These are phyloP conservation scores for Orchestes rusci DNA, from an alignment of 2,888 invertebrate species.

Conservation along the genomic window DNA sequence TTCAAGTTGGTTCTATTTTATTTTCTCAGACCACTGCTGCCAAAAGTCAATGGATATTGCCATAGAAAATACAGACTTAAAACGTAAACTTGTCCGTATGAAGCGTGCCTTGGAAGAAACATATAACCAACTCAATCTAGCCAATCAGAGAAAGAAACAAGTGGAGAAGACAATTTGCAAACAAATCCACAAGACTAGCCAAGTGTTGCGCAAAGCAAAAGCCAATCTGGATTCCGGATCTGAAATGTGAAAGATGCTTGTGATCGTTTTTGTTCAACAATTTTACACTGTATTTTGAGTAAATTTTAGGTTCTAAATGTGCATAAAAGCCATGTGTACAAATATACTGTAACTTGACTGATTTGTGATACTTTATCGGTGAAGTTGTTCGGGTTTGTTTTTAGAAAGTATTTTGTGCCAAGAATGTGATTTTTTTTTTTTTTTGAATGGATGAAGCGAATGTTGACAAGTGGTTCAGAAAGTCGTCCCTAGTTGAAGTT, in stretches of 20 bases:
- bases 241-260: slow-evolving; percentile 37
- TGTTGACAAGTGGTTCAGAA: slow-evolving; percentile 2
- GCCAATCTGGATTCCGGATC: slow-evolving; percentile 59
- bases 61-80: slow-evolving; percentile 63
- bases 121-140: slow-evolving; percentile 63
- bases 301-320: not conserved
- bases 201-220: slow-evolving; percentile 66
- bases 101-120: slow-evolving; percentile 72
- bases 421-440: slow-evolving; percentile 2
- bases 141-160: slow-evolving; percentile 73
- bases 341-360: too few relatives aligned
- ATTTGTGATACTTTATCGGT: too few relatives aligned
- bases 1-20: not conserved
- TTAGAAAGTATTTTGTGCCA: slow-evolving; percentile 14
- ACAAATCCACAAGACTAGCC: slow-evolving; percentile 72
- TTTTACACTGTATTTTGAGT: not conserved
- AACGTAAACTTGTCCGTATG: slow-evolving; percentile 62
- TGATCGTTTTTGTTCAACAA: slow-evolving; percentile 4
- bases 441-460: slow-evolving; percentile 1
- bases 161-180: slow-evolving; percentile 78
- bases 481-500: slow-evolving; percentile 7
- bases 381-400: too few relatives aligned
- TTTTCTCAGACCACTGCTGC: slow-evolving; percentile 36
- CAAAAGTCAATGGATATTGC: slow-evolving; percentile 35
- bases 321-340: too few relatives aligned